Evolutionary conservation across 2,888 invertebrate genomes (phyloP), one percentile per base, ranked within the genome.

Genomic region (Macrophya annulata): DNA sequence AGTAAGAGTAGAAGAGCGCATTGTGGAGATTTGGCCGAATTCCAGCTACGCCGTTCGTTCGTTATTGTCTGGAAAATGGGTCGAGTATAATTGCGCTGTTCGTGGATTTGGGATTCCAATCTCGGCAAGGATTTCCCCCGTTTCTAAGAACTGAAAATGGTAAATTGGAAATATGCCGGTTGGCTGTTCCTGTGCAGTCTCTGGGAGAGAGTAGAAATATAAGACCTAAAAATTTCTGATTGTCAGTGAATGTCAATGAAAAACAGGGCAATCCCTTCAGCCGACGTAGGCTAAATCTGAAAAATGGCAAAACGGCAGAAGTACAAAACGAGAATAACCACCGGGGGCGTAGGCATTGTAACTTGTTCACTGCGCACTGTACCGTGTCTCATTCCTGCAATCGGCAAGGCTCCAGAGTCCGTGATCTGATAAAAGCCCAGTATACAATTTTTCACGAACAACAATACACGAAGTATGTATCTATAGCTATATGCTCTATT

Each of bases 1-100:
- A 88, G 88, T 86, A 77, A 87, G 87, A 89, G 89, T 89, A 87
- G 88, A 87, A 87, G 72, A 74, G 31, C 62, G 87, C 87, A 87
- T 88, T 84, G 87, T 87, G 88, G 90, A 62, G 90, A 91, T 92
- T 92, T 92, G 92, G 92, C 92, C 86, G 86, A 86, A 87, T 90
- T 92, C 92, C 92, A 92, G 88, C 85, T 81, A 86, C 85, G 87
- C 90, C 89, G 90, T 90, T 90, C 90, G 89, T 90, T 91, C 90
- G 91, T 92, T 92, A 92, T 92, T 91, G 92, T 92, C 90, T 88
- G 91, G 91, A 91, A 92, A 92, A 92, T 92, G 90, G 92, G 92
- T 92, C 92, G 92, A 89, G 89, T 90, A 90, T 92, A 92, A 92
- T 92, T 92, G 91, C 91, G 86, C 90, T 87, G 87, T 84, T 59